These are phyloP conservation scores for Hybognathus amarus DNA, from an alignment of 2,797 vertebrate species.

Conservation along the genomic window DNA sequence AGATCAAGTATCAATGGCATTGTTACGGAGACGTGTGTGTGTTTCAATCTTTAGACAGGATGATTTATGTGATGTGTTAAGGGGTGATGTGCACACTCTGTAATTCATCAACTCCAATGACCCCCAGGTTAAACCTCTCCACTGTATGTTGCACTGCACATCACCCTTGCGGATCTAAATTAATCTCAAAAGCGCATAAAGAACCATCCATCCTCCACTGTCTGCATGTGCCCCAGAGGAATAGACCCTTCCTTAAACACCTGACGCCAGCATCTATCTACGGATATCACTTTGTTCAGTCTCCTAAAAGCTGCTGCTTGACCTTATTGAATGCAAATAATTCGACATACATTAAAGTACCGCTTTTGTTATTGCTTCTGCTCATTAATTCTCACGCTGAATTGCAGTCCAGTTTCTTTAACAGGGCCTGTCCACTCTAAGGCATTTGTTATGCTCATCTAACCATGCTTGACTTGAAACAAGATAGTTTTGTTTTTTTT, in stretches of 20 bases:
- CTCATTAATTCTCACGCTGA: constrained; percentile 48
- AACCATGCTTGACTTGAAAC: constrained; percentile 23
- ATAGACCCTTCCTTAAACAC: constrained; percentile 24
- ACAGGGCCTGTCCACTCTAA: constrained; percentile 30
- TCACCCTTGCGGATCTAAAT: constrained; percentile 49
- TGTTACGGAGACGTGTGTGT: constrained; percentile 26
- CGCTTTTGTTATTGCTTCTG: constrained; percentile 41
- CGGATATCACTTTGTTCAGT: background rate
- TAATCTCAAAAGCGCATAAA: constrained; percentile 26
- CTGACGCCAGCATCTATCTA: constrained; percentile 19
- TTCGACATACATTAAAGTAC: background rate
- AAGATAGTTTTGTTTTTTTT: constrained; percentile 34
- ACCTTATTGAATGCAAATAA: constrained; percentile 25
- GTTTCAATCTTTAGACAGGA: constrained; percentile 59
- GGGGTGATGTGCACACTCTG: constrained; percentile 42
- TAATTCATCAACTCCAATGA: constrained; percentile 61
- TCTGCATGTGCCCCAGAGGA: constrained; percentile 23
- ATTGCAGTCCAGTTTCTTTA: constrained; percentile 43
- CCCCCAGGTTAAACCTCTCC: constrained; percentile 42
- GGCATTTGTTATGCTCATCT: constrained; percentile 43
- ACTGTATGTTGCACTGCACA: constrained; percentile 42
- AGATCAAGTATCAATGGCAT: constrained; percentile 60
- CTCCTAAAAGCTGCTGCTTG: background rate
- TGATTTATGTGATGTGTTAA: constrained; percentile 71
- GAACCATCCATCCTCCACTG: constrained; percentile 18